phyloP scores from a whole-genome alignment of 2,797 vertebrate genomes.

The Myiothlypis chrysogaster region DNA sequence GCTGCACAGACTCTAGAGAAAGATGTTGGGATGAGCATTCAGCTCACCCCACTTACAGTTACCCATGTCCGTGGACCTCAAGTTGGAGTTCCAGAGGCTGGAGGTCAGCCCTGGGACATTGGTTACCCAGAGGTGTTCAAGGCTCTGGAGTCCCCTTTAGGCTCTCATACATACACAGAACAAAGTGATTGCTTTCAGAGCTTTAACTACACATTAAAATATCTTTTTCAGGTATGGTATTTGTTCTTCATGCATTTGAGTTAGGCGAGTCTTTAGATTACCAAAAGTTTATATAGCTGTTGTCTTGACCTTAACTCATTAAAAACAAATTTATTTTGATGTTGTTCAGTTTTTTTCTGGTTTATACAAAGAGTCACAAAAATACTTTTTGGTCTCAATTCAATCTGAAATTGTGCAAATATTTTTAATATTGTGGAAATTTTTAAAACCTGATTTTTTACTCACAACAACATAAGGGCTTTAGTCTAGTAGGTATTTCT shows the following conservation, averaged over 20 bases:
- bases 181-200: neutral
- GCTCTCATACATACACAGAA: neutral
- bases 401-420: neutral
- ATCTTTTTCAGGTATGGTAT: neutral
- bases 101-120: fast-evolving
- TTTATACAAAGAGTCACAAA: neutral
- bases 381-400: neutral
- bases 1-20: neutral
- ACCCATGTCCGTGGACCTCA: neutral
- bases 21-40: neutral
- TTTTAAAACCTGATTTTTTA: neutral
- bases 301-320: neutral
- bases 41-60: neutral
- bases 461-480: neutral
- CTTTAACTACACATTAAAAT: neutral
- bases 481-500: neutral
- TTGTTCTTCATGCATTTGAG: neutral
- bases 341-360: neutral
- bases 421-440: neutral
- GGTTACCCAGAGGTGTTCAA: neutral
- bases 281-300: neutral
- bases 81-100: neutral
- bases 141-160: neutral
- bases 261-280: constrained; percentile 7
- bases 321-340: neutral